Conservation (phyloP, 2,113 vertebrate genomes). For the Ciconia stormi region DNA sequence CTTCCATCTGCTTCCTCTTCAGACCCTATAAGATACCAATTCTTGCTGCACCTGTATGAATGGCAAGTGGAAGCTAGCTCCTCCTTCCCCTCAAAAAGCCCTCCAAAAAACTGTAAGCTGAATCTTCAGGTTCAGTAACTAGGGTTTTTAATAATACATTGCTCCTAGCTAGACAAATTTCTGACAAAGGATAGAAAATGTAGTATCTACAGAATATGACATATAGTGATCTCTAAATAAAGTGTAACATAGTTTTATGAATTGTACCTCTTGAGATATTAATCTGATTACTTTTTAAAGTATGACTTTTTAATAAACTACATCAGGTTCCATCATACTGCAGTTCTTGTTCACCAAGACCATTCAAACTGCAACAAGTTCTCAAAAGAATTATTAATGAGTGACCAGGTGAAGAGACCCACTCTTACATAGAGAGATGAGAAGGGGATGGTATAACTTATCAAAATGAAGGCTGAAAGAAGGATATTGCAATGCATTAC, state of each 20-base stretch:
- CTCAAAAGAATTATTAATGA: neutral
- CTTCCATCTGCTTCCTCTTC: neutral
- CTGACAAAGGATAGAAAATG: neutral
- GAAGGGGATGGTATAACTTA: neutral
- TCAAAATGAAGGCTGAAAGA: neutral
- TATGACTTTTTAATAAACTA: neutral
- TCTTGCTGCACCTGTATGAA: neutral
- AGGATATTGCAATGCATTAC: neutral
- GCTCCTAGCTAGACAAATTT: neutral
- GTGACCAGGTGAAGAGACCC: neutral
- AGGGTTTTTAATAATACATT: neutral
- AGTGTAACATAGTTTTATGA: neutral
- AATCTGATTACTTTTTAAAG: neutral
- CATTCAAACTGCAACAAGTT: neutral
- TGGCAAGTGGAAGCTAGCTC: neutral
- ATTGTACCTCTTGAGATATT: neutral
- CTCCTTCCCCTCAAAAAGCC: neutral
- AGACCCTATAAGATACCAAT: neutral
- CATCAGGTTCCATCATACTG: neutral
- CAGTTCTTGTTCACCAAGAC: neutral
- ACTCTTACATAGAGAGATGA: neutral
- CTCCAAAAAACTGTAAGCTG: neutral
- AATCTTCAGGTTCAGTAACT: neutral
- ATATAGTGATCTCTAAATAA: neutral
- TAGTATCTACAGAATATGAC: neutral